Evolutionary conservation across 2,113 vertebrate species (phyloP), one percentile per base, ranked within the genome.

Genomic region (Varanus salvator): DNA sequence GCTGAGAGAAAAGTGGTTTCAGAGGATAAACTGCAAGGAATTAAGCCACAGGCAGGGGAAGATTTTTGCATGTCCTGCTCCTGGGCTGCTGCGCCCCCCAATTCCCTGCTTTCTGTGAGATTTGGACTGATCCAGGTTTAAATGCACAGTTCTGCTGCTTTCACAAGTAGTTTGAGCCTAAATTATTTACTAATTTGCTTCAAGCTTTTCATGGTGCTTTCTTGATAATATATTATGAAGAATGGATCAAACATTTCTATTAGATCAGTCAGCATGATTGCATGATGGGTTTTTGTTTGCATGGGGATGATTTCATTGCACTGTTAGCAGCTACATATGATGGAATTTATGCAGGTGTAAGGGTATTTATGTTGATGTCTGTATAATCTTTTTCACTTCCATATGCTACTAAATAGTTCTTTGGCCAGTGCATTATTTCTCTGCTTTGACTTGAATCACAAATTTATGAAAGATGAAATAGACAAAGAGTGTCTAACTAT

Each of bases 231-330:
- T 77, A 54, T 85, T 92, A 95, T 92, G 93, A 96, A 92, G 89
- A 95, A 69, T 27, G 1, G 83, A 38, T 0, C 1, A 27, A 86
- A 93, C 91, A 93, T 96, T 96, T 86, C 94, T 91, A 91, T 95
- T 94, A 91, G 94, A 85, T 91, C 93, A 95, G 91, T 93, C 93
- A 95, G 98, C 98, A 98, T 98, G 98, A 92, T 96, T 98, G 98
- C 98, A 98, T 98, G 98, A 95, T 1, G 95, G 95, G 95, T 80
- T 95, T 96, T 19, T 93, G 93, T 96, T 95, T 98, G 98, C 98
- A 98, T 98, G 98, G 92, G 92, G 91, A 88, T 85, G 89, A 93
- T 93, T 93, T 85, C 77, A 84, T 95, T 92, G 91, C 90, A 88
- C 92, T 93, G 57, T 50, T 64, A 84, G 91, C 90, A 93, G 76